A percentile compares a stretch with the other conserved stretches of the same genome.
Conservation (phyloP, 2,113 vertebrate genomes). For the Seriola dumerili region DNA sequence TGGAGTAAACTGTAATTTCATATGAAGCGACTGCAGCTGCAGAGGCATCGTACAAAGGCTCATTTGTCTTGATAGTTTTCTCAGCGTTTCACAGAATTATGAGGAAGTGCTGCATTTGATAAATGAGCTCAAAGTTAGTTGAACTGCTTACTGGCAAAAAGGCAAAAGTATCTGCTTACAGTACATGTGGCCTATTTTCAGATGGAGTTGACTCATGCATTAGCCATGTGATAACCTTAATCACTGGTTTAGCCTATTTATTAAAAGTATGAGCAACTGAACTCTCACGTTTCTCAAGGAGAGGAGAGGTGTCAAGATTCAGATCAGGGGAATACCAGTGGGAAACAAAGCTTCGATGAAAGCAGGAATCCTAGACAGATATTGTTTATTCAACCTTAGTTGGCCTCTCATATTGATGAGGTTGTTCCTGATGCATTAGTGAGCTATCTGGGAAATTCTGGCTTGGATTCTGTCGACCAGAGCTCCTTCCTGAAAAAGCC, state of each 20-base stretch:
- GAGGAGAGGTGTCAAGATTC: slow-evolving; percentile 7
- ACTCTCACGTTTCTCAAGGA: slow-evolving; percentile 6
- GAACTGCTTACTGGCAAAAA: slow-evolving; percentile 56
- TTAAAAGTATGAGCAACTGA: slow-evolving; percentile 27
- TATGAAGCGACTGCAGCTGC: slow-evolving; percentile 45
- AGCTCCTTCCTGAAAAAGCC: slow-evolving; percentile 9
- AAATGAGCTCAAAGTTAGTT: slow-evolving; percentile 46
- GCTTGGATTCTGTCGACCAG: background rate
- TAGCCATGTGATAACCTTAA: slow-evolving; percentile 47
- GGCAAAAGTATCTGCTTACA: slow-evolving; percentile 36
- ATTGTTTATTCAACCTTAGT: background rate
- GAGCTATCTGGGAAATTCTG: slow-evolving; percentile 3
- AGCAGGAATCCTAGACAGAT: background rate
- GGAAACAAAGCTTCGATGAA: slow-evolving; percentile 4
- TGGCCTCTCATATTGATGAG: slow-evolving; percentile 14
- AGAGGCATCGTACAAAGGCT: slow-evolving; percentile 36
- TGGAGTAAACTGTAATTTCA: slow-evolving; percentile 51
- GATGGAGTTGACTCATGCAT: slow-evolving; percentile 40
- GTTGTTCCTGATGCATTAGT: slow-evolving; percentile 10
- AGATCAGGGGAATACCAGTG: slow-evolving; percentile 16
- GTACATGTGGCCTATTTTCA: slow-evolving; percentile 55
- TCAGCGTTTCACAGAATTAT: slow-evolving; percentile 33
- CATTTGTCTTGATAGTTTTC: slow-evolving; percentile 44
- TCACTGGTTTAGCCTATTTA: slow-evolving; percentile 54
- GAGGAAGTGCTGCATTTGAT: slow-evolving; percentile 27